Conservation (phyloP, 2,888 invertebrate species). For the Hyles lineata region DNA sequence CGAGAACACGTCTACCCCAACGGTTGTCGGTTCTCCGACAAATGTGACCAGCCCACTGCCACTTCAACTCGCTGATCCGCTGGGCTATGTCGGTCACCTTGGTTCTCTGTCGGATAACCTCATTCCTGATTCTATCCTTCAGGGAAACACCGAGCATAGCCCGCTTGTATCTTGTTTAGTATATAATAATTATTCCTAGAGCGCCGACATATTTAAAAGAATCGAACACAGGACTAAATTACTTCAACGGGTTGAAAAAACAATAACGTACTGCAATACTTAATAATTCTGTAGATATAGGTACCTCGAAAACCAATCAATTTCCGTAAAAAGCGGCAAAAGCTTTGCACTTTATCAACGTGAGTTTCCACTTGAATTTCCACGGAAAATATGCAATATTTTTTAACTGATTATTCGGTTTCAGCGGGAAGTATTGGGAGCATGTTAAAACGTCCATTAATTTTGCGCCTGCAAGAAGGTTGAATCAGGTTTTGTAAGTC, state of each 20-base stretch:
- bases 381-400: constrained; percentile 1
- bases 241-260: too few relatives aligned
- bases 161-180: too few relatives aligned
- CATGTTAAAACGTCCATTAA: neutral
- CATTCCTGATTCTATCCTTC: too few relatives aligned
- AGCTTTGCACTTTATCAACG: neutral
- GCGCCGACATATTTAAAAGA: neutral
- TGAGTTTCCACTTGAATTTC: neutral
- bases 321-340: neutral
- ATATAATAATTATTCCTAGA: neutral
- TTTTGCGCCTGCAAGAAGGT: neutral
- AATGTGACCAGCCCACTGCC: too few relatives aligned
- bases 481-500: neutral
- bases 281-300: neutral
- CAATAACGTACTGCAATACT: too few relatives aligned
- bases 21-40: too few relatives aligned
- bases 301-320: neutral
- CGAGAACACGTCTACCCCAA: too few relatives aligned
- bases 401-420: constrained; percentile 5
- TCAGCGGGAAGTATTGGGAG: neutral
- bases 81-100: too few relatives aligned
- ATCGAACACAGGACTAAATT: neutral
- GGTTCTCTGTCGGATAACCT: too few relatives aligned
- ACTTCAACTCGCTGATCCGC: too few relatives aligned
- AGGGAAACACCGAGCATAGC: too few relatives aligned